phyloP scores from a whole-genome alignment of 2,113 vertebrate genomes.

The Emydocephalus ijimae region DNA sequence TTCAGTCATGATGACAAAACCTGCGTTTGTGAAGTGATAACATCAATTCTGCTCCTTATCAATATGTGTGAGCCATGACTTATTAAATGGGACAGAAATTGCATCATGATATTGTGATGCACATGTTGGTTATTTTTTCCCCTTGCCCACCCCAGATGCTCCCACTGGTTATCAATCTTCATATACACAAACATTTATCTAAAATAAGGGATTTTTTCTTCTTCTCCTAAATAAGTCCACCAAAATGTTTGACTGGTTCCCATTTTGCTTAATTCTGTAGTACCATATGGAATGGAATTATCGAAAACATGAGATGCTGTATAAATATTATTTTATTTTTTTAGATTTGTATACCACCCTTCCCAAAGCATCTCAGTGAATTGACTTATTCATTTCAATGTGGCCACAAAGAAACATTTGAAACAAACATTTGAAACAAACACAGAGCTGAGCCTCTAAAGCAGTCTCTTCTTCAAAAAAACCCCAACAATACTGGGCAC shows the following conservation, averaged over 20 bases:
- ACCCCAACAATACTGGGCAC: neutral
- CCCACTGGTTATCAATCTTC: neutral
- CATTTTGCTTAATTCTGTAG: neutral
- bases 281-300: neutral
- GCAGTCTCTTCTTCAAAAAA: neutral
- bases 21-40: neutral
- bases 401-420: neutral
- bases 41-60: neutral
- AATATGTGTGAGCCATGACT: neutral
- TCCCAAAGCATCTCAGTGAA: neutral
- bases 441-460: neutral
- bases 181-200: neutral
- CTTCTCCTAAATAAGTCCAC: neutral
- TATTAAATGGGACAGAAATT: neutral
- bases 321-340: neutral
- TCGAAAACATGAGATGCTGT: neutral
- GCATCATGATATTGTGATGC: neutral
- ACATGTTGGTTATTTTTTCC: neutral
- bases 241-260: neutral
- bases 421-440: neutral
- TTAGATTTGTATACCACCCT: neutral
- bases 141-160: neutral
- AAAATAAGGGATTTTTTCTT: neutral
- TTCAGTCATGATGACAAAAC: neutral
- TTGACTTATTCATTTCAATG: neutral